Evolutionary conservation across 2,797 vertebrate genomes (phyloP).

Genomic region (Bryconaethiops microstoma): DNA sequence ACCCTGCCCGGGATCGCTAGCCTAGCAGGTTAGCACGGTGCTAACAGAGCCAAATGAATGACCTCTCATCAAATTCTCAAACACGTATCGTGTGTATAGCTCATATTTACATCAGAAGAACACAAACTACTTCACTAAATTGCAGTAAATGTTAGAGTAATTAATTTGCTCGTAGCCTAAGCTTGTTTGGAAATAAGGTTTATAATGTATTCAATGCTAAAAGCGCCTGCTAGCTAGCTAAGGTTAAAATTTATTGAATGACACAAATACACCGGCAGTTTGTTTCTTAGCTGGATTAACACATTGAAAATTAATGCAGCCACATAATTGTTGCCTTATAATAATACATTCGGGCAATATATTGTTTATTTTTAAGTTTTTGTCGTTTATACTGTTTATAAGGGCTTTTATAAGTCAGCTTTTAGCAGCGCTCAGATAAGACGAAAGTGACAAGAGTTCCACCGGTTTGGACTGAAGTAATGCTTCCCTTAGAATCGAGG

Average conservation of each 20-base stretch:
- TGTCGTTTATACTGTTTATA: neutral
- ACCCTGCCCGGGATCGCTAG: conserved; percentile 22
- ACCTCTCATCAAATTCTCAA: conserved; percentile 74
- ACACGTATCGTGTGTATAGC: neutral
- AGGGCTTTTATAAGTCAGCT: neutral
- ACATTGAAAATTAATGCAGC: neutral
- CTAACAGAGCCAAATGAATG: conserved; percentile 76
- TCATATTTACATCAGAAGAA: neutral
- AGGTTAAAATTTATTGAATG: conserved; percentile 3
- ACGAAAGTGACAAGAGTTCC: neutral
- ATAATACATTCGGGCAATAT: no score
- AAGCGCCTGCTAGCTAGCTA: conserved; percentile 6
- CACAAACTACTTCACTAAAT: no score
- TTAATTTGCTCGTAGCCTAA: no score
- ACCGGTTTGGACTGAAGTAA: neutral
- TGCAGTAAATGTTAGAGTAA: no score
- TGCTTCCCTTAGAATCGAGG: neutral
- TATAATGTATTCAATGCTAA: neutral
- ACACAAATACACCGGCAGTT: neutral
- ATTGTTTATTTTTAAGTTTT: neutral
- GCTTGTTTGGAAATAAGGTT: no score
- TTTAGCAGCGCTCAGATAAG: neutral
- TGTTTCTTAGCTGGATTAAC: neutral
- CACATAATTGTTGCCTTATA: neutral
- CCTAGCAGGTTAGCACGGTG: conserved; percentile 37